phyloP scores from a whole-genome alignment of 2,888 invertebrate genomes.

The Carcina quercana region DNA sequence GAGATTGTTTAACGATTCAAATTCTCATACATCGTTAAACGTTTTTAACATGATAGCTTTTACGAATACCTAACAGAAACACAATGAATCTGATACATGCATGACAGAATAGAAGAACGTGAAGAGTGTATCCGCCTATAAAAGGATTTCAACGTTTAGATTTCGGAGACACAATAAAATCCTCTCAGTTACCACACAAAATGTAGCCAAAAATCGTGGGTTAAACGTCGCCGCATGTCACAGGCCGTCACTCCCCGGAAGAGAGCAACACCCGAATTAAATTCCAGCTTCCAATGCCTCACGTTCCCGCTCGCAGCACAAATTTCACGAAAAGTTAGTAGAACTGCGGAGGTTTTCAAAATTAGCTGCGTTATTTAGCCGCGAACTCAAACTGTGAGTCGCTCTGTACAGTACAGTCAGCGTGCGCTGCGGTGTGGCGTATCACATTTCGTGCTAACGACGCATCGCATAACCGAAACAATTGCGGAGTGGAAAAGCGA shows the following conservation, averaged over 20 bases:
- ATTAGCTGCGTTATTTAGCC: conserved; percentile 36
- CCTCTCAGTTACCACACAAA: conserved; percentile 35
- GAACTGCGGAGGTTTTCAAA: conserved; percentile 37
- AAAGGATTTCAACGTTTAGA: conserved; percentile 10
- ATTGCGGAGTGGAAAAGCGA: conserved; percentile 50
- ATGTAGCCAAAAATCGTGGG: conserved; percentile 46
- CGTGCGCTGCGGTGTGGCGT: conserved; percentile 16
- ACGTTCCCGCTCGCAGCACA: conserved; percentile 28
- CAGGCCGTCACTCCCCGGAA: conserved; percentile 47
- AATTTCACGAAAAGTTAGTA: conserved; percentile 37
- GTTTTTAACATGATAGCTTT: too few relatives aligned
- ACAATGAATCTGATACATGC: too few relatives aligned
- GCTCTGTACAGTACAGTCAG: conserved; percentile 13
- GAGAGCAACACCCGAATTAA: conserved; percentile 61
- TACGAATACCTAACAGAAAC: too few relatives aligned
- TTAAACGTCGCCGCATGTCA: conserved; percentile 47
- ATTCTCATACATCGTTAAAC: conserved; percentile 1
- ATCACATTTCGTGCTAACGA: conserved; percentile 41
- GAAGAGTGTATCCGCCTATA: conserved; percentile 1
- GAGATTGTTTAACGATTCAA: conserved; percentile 1
- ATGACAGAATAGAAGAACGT: conserved; percentile 1
- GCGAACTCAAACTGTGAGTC: conserved; percentile 21
- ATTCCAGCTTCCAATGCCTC: conserved; percentile 48
- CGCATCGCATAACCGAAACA: conserved; percentile 41
- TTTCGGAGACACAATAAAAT: conserved; percentile 37